Base-by-base conservation (phyloP, 2,888 invertebrate genomes). In the Philereme vetulata region DNA sequence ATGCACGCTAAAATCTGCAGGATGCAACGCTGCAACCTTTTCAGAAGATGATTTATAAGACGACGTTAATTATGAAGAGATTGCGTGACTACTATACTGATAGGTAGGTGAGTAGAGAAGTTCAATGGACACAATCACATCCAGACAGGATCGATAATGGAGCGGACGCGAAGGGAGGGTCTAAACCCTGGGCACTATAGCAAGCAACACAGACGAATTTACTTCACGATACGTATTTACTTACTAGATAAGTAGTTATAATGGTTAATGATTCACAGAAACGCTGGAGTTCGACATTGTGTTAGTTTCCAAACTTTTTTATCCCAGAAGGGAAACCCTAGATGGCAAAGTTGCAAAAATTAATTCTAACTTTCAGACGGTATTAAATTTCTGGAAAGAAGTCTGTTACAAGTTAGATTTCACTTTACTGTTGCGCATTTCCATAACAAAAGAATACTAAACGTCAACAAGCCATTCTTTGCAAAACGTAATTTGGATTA, bases 81-180 rank as follows among this genome's bases (percentile, higher is more conserved):
- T 53, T 49, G 46, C 36, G 48, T 52, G 57, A 60, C 33, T 51
- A 40, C 42, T 43, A 5, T 7, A 35, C 10, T 42, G n/a, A 4
- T 21, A 21, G 21, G 21, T 21, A 21, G 21, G 21, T 21, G 21
- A 21, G 21, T 21, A 56, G 46, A 48, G 36, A 61, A 62, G 66
- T 66, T 65, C 62, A 65, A 51, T 66, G 61, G 62, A 66, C 67
- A 70, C 65, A 67, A 62, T 66, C 47, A 51, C 46, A 64, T 64
- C 21, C 66, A 70, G 66, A 67, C 64, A 54, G 61, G 69, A 62
- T 70, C 67, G 61, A 70, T 67, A 67, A 45, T 49, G 58, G 56
- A 58, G 49, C 59, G 51, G 52, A 61, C 56, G 59, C 51, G 55
- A 53, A 53, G 44, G 56, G 58, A 56, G 57, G 54, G 54, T 49